Conservation (phyloP, 2,797 vertebrate genomes). For the Coregonus ussuriensis region DNA sequence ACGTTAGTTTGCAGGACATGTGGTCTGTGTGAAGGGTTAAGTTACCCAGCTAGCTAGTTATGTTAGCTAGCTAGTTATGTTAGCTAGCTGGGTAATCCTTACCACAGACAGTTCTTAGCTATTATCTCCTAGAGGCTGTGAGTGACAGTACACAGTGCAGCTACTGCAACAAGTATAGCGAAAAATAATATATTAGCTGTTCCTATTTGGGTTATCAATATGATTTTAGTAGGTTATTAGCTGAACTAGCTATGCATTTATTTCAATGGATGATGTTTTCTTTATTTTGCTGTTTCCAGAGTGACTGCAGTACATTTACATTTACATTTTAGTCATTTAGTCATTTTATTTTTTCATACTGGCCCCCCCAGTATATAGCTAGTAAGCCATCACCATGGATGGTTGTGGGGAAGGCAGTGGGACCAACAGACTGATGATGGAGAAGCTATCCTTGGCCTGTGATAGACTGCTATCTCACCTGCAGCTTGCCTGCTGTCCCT, state of each 20-base stretch:
- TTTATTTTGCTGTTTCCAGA: neutral
- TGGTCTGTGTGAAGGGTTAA: too few species aligned
- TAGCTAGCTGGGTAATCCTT: neutral
- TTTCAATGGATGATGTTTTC: neutral
- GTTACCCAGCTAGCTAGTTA: neutral
- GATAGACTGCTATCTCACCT: conserved; percentile 52
- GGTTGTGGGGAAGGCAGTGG: neutral
- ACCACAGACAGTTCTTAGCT: conserved; percentile 39
- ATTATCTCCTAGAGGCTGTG: neutral
- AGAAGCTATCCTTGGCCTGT: conserved; percentile 59
- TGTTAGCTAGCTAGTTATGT: neutral
- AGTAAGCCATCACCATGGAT: neutral
- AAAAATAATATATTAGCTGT: neutral
- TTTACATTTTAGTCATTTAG: too few species aligned
- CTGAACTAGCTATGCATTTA: neutral
- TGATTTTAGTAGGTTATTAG: neutral
- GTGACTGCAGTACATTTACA: neutral
- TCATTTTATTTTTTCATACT: too few species aligned
- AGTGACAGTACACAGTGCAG: too few species aligned
- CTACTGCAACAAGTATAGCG: neutral
- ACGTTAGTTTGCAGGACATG: too few species aligned
- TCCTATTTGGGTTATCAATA: neutral
- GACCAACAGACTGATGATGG: conserved; percentile 40
- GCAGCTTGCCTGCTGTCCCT: conserved; percentile 69
- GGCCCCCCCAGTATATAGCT: too few species aligned